Percentiles rank a stretch among this genome's conserved stretches.
Conservation (phyloP, 2,113 vertebrate species). For the Rattus norvegicus region DNA sequence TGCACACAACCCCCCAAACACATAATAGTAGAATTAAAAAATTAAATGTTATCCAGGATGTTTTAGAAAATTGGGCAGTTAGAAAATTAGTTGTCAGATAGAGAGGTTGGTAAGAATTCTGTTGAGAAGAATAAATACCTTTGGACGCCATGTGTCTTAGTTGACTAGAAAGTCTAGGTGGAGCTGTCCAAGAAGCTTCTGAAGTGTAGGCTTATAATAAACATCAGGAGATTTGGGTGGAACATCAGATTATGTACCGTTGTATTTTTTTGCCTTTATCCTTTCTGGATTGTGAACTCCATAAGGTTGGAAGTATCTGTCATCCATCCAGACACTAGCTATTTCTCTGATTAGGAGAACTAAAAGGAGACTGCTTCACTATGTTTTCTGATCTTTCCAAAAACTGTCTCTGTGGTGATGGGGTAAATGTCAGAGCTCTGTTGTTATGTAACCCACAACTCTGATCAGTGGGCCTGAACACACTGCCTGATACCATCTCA, state of each 20-base stretch:
- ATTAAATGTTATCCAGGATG: neutral
- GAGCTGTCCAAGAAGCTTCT: neutral
- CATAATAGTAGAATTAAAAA: neutral
- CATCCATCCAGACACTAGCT: neutral
- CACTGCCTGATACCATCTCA: slow-evolving; percentile 1
- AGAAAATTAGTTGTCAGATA: neutral
- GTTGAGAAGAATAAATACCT: slow-evolving; percentile 38
- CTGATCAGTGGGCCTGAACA: neutral
- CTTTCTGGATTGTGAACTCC: neutral
- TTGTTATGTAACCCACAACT: neutral
- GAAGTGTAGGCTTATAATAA: neutral
- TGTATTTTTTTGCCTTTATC: neutral
- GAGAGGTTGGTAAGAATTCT: neutral
- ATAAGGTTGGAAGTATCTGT: neutral
- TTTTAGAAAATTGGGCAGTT: slow-evolving; percentile 7
- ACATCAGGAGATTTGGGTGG: neutral
- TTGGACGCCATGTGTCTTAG: slow-evolving; percentile 4
- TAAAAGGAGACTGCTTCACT: slow-evolving; percentile 23
- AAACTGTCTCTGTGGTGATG: neutral
- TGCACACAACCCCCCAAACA: neutral
- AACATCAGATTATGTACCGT: neutral
- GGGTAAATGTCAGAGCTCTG: neutral
- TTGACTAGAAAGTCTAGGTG: slow-evolving; percentile 12
- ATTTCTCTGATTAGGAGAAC: neutral
- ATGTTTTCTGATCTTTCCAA: slow-evolving; percentile 30